Base-by-base conservation (phyloP, 30 jellyfish, hydroid and myxozoan species). In the Cassiopea xamachana region DNA sequence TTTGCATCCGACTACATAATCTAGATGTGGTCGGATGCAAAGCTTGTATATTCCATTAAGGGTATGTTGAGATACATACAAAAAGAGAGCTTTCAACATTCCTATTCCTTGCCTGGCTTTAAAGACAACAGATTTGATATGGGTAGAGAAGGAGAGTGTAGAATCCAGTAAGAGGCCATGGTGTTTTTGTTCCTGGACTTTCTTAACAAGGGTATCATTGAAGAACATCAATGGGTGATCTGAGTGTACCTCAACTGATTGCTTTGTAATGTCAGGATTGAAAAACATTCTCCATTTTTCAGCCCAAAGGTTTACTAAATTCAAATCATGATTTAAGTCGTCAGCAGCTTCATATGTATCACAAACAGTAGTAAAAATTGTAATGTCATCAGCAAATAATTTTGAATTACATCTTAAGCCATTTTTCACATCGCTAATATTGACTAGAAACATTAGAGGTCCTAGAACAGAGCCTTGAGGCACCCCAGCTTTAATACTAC, bases 361-460 rank as follows among this genome's bases (percentile, higher is more conserved):
- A 46, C 60, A 82, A 59, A 81, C 86, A 81, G 67, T 82, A 14
- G 84, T 55, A 64, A 81, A 81, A 46, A 81, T 81, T 9, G 90
- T n/a, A 27, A 44, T 81, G 82, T 81, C 90, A 48, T 81, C 90
- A 16, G 91, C 85, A 62, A 60, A 64, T 59, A 82, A 17, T 46
- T 82, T 64, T 14, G 70, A 83, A 48, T 81, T 81, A 61, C 90
- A 81, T 43, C 68, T 81, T 81, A 81, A 81, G 45, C 90, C 90
- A 55, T 55, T 10, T 55, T 6, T 51, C 88, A 79, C 55, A 49
- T 49, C 88, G 50, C 27, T 79, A 7, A 79, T 79, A 45, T 79
- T 39, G 60, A 55, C 64, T 55, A 55, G 64, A 55, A 55, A 55
- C 64, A 55, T 0, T 55, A 55, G 64, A 55, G 64, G 88, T 14